These are phyloP conservation scores for Hydrophis major DNA, from an alignment of 2,797 vertebrate genomes.

Conservation along the genomic window DNA sequence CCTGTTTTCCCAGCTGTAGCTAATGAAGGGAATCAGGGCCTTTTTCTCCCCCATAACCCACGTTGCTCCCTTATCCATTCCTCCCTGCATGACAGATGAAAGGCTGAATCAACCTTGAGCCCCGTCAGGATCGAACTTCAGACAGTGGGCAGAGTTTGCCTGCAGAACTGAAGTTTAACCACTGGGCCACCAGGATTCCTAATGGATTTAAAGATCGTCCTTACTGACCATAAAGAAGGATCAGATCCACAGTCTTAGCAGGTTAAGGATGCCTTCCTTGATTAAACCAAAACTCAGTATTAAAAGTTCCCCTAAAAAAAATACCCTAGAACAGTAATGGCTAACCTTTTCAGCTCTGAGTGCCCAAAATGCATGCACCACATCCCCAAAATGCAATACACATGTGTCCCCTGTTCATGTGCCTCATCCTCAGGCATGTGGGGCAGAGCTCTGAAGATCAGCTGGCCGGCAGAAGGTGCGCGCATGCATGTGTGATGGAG, in stretches of 20 bases:
- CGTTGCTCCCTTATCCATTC: too few relatives aligned
- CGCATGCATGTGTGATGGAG: too few relatives aligned
- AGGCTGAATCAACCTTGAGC: not conserved
- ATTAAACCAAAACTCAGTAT: constrained; percentile 29
- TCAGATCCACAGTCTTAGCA: constrained; percentile 23
- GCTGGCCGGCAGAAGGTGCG: too few relatives aligned
- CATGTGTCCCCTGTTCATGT: too few relatives aligned
- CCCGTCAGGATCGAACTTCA: not conserved
- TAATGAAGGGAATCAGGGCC: too few relatives aligned
- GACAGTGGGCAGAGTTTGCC: not conserved
- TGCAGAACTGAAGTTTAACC: not conserved
- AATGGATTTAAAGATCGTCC: not conserved
- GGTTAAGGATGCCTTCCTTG: constrained; percentile 13
- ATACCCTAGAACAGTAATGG: not conserved
- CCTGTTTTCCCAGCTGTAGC: too few relatives aligned
- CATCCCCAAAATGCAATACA: too few relatives aligned
- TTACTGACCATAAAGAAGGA: not conserved
- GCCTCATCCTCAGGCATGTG: too few relatives aligned
- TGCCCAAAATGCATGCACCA: too few relatives aligned
- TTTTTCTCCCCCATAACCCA: too few relatives aligned
- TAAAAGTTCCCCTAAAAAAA: constrained; percentile 40
- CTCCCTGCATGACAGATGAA: not conserved
- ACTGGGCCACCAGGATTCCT: not conserved
- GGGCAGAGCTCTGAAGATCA: too few relatives aligned
- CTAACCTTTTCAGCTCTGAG: not conserved